Conservation (phyloP, 2,113 vertebrate species). For the Neotoma lepida region DNA sequence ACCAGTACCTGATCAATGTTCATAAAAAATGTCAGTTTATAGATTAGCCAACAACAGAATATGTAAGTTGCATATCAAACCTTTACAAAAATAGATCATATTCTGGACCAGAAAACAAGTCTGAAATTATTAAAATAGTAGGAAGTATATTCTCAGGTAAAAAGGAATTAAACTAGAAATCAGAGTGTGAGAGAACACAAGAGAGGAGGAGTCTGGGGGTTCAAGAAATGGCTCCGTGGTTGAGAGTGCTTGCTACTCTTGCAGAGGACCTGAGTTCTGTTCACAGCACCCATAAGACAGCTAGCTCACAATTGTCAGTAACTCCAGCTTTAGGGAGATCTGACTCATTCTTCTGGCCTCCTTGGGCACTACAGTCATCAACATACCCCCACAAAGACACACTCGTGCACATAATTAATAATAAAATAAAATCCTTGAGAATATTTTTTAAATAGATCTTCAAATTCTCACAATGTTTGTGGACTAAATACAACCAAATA, state of each 20-base stretch:
- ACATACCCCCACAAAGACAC: not conserved
- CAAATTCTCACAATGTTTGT: not conserved
- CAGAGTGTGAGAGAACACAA: not conserved
- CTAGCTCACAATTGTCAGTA: not conserved
- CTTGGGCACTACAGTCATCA: not conserved
- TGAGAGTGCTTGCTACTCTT: no score
- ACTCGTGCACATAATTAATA: not conserved
- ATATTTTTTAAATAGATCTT: not conserved
- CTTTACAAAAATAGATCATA: not conserved
- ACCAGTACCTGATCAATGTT: not conserved
- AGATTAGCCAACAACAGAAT: not conserved
- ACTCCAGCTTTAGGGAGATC: not conserved
- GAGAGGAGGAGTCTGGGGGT: not conserved
- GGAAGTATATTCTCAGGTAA: not conserved
- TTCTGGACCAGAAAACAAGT: not conserved
- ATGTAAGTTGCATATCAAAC: not conserved
- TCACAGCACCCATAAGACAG: not conserved
- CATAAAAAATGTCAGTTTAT: not conserved
- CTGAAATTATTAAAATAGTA: not conserved
- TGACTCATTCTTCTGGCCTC: not conserved
- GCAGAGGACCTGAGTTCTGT: not conserved
- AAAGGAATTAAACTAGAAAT: slow-evolving; percentile 10
- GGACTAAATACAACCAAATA: not conserved
- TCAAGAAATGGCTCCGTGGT: not conserved
- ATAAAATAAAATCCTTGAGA: not conserved